Evolutionary conservation across 2,113 vertebrate genomes (phyloP).

Genomic region (Saccopteryx leptura): DNA sequence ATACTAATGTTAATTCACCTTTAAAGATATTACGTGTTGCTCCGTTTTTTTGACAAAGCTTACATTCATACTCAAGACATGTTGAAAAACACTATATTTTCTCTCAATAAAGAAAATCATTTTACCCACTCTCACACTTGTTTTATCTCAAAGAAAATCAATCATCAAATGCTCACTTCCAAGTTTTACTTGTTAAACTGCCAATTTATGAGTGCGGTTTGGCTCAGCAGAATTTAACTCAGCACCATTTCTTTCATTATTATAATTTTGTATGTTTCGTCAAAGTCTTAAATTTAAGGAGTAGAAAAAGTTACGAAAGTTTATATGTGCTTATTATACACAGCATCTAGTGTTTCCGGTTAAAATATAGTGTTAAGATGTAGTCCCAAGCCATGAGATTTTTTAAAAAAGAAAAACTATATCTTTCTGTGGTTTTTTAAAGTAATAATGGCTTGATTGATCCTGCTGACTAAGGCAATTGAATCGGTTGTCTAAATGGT

Average conservation of each 20-base stretch:
- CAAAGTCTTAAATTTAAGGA: slow-evolving; percentile 67
- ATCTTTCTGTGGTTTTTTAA: slow-evolving; percentile 83
- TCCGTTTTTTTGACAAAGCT: slow-evolving; percentile 88
- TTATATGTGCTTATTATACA: slow-evolving; percentile 48
- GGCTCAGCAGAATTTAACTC: slow-evolving; percentile 85
- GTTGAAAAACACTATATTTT: slow-evolving; percentile 90
- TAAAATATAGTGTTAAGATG: slow-evolving; percentile 59
- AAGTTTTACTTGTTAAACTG: slow-evolving; percentile 88
- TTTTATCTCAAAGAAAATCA: slow-evolving; percentile 89
- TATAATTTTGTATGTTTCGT: slow-evolving; percentile 79
- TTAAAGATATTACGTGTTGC: slow-evolving; percentile 87
- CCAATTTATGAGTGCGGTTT: slow-evolving; percentile 87
- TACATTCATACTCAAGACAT: slow-evolving; percentile 88
- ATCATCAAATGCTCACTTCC: slow-evolving; percentile 88
- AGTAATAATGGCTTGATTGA: slow-evolving; percentile 88
- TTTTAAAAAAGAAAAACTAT: slow-evolving; percentile 80
- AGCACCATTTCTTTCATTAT: slow-evolving; percentile 83
- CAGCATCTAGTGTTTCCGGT: slow-evolving; percentile 63
- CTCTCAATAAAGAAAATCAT: slow-evolving; percentile 88
- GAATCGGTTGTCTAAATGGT: slow-evolving; percentile 91
- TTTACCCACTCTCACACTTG: slow-evolving; percentile 88
- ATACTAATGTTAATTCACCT: slow-evolving; percentile 89
- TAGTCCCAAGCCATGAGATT: slow-evolving; percentile 60
- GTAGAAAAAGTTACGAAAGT: slow-evolving; percentile 68
- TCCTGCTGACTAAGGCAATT: slow-evolving; percentile 90